phyloP scores from a whole-genome alignment of 2,797 vertebrate species.

The Myotis daubentonii region DNA sequence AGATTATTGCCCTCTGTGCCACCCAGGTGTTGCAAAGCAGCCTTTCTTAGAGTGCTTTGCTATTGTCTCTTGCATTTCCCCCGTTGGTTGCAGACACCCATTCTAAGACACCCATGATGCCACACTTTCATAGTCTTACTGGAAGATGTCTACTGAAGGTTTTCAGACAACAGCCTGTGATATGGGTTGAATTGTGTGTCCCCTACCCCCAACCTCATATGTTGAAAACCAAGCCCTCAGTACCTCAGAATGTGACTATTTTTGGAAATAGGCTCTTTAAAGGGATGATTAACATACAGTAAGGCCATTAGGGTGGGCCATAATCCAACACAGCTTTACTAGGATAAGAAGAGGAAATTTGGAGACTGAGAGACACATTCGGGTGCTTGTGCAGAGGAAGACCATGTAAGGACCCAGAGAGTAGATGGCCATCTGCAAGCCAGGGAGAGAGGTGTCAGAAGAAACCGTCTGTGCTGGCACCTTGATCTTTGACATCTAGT shows the following conservation, averaged over 20 bases:
- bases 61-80: neutral
- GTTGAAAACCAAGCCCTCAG: neutral
- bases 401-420: neutral
- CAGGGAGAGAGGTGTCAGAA: neutral
- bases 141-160: neutral
- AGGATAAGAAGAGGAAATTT: neutral
- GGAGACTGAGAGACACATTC: neutral
- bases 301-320: neutral
- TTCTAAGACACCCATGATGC: neutral
- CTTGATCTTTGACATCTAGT: neutral
- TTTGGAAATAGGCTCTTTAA: neutral
- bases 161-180: neutral
- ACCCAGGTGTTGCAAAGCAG: neutral
- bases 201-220: fast-evolving
- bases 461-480: neutral
- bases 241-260: neutral
- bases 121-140: neutral
- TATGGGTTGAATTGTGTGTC: neutral
- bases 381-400: neutral
- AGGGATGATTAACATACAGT: neutral
- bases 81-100: neutral
- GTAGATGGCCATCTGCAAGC: neutral
- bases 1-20: neutral
- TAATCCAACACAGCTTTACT: neutral
- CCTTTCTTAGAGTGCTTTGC: neutral